Conservation (phyloP, 2,797 vertebrate species). For the Graptemys geographica region DNA sequence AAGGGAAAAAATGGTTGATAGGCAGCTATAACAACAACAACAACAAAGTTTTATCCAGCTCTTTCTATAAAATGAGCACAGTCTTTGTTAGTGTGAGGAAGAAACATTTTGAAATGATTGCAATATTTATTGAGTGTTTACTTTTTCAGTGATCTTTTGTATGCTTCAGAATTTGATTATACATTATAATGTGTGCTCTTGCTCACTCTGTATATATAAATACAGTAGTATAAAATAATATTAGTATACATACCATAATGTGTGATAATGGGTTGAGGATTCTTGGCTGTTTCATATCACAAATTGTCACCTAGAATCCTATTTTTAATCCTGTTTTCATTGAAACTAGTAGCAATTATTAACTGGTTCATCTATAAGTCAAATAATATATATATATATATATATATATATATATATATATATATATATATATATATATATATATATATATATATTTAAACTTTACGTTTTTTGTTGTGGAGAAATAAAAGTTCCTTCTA, state of each 20-base stretch:
- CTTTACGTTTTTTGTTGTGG: background rate
- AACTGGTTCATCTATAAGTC: slow-evolving; percentile 13
- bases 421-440: background rate
- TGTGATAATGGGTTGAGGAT: background rate
- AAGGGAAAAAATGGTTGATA: background rate
- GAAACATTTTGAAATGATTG: background rate
- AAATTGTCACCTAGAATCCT: background rate
- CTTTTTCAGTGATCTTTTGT: background rate
- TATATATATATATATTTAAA: slow-evolving; percentile 1
- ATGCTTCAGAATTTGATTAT: background rate
- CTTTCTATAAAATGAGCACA: background rate
- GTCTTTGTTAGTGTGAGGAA: slow-evolving; percentile 20
- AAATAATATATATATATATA: background rate
- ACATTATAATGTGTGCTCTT: background rate
- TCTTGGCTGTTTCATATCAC: background rate
- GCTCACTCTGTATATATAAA: background rate
- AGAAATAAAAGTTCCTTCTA: background rate
- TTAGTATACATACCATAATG: background rate
- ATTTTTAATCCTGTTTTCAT: background rate
- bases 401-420: background rate
- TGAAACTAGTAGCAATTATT: slow-evolving; percentile 1
- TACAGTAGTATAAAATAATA: background rate
- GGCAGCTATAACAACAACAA: accelerated
- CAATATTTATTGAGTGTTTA: background rate
- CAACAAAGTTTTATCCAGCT: background rate